Base-by-base conservation (phyloP, 37 sponge, comb jelly and placozoan species). In the Ephydatia muelleri region DNA sequence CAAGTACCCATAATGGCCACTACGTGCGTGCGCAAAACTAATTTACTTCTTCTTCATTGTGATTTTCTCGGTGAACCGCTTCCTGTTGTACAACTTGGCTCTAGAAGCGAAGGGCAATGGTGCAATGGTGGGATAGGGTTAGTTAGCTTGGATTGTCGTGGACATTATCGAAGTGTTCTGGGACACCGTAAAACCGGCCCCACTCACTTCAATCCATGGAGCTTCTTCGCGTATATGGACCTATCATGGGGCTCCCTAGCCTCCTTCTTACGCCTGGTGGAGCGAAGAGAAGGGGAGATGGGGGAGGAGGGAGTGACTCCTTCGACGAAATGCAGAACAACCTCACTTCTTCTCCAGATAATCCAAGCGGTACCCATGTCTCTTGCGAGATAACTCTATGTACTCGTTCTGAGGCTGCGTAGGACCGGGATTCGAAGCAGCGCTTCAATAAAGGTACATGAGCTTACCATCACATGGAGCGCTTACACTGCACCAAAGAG, bases 331-430 rank as follows among this genome's bases (percentile, higher is more conserved):
- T 75, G 38, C 38, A 23, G 30, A 35, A 16, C n/a, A 48, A 71
- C 14, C 94, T 80, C 79, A 96, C 97, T 87, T 91, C 67, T 91
- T 97, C 76, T 99, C 97, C 70, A 87, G 82, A 77, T 99, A 88
- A 71, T 99, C 97, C 73, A 95, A 71, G 47, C 96, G 87, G 76
- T 91, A 89, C 39, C 99, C 99, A 88, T 95, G 94, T 26, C 97
- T 77, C 88, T 95, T 99, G 29, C 90, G 76, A 47, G 90, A 80
- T 76, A 83, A 86, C 68, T 99, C 99, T 30, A 99, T 99, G 79
- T 99, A 91, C 78, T 99, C 99, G 88, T 99, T 99, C 88, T 99
- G 99, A 1, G 99, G 99, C 99, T 93, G 74, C 83, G 32, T 23
- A 12, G 26, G 0, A 71, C 1, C 30, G 31, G 12, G 30, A 19